These are phyloP conservation scores for Pegea sp. DNA, from an alignment of 23 tunicate genomes.

Conservation along the genomic window DNA sequence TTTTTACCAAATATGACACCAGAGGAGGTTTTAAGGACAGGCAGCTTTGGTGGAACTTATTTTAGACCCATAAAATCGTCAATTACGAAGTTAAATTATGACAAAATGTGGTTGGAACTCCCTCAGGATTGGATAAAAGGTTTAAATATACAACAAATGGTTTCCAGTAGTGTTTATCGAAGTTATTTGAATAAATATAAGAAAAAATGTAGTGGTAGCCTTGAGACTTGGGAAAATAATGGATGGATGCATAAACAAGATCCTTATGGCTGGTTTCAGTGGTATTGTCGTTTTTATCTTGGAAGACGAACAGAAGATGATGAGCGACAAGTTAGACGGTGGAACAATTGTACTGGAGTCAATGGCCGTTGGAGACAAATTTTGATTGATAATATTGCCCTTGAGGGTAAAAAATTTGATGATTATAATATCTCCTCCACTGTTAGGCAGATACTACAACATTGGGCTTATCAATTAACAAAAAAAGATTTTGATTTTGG, in stretches of 20 bases:
- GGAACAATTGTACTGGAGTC: constrained; percentile 18
- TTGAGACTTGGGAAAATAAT: constrained; percentile 18
- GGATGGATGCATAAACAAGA: constrained; percentile 33
- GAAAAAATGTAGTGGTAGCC: constrained; percentile 12
- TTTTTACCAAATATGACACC: constrained; percentile 36
- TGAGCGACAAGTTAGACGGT: constrained; percentile 24
- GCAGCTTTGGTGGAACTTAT: constrained; percentile 39
- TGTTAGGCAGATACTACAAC: constrained; percentile 19
- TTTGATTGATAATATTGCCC: constrained; percentile 11
- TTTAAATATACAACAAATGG: constrained; percentile 6
- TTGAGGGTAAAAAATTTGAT: constrained; percentile 7
- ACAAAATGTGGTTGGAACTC: constrained; percentile 25
- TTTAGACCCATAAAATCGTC: constrained; percentile 25
- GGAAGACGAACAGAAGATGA: constrained; percentile 27
- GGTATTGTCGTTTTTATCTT: constrained; percentile 27
- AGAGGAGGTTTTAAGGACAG: constrained; percentile 27
- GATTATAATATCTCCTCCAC: constrained; percentile 9
- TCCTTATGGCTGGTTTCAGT: constrained; percentile 53
- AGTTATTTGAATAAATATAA: constrained; percentile 16
- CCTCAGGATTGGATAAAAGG: constrained; percentile 33
- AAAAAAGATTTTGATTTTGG: constrained; percentile 10
- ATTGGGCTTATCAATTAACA: constrained; percentile 26
- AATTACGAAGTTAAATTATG: constrained; percentile 17
- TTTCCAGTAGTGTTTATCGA: constrained; percentile 12
- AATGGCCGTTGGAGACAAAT: constrained; percentile 30